Base-by-base conservation (phyloP, 1,140 invertebrate genomes). In the Bathynomus jamesi region DNA sequence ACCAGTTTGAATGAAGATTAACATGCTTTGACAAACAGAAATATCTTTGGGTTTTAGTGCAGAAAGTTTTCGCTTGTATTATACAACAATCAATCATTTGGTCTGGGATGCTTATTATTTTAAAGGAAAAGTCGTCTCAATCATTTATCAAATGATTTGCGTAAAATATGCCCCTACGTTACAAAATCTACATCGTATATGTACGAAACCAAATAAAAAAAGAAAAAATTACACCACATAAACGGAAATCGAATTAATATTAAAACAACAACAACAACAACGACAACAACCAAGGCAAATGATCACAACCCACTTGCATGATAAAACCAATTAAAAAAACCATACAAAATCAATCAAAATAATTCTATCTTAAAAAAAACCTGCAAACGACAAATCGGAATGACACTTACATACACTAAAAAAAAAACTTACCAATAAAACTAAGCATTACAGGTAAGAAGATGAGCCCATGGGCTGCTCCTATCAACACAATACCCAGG, bases 401-500 rank as follows among this genome's bases (percentile, higher is more conserved):
- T n/a, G n/a, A n/a, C n/a, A n/a, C n/a, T n/a, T n/a, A n/a, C n/a
- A 17, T 17, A 40, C 17, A 40, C 17, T 40, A 40, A 40, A 8
- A 1, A 21, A 17, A 17, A 2, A 1, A 73, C 78, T 80, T 82
- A 88, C 90, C 90, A 75, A 89, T 79, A 79, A 89, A 87, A 79
- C 89, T 91, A 13, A 95, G 83, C 17, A 97, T 79, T 0, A 95
- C 92, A 0, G 95, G 95, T 78, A 97, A 83, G 79, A 97, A 92
- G 78, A 98, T 86, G 65, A 98, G 85, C 1, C 95, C 94, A 80
- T 97, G 94, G 0, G 89, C 80, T 0, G 94, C 93, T 13, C 95
- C 94, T 77, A 96, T 88, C 25, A 96, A 75, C 0, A 97, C 93
- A 71, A 98, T 94, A 68, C 90, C 89, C 63, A 97, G 83, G 79